Evolutionary conservation across 2,888 invertebrate species (phyloP), one percentile per base, ranked within the genome.

Genomic region (Hypomecis atomaria): DNA sequence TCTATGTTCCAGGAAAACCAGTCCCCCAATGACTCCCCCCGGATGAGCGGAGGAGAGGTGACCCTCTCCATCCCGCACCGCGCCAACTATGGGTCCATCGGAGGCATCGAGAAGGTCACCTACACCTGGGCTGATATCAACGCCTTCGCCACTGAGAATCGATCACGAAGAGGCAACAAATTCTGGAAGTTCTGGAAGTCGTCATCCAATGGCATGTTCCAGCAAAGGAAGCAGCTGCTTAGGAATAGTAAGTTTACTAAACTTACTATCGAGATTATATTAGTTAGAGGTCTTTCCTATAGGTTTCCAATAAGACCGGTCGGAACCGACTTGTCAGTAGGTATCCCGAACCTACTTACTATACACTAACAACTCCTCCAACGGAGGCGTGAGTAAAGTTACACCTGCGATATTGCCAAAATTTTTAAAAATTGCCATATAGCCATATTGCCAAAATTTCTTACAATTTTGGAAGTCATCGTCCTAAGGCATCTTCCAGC

Each of bases 41-140:
- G 89, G 0, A 77, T 72, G 7, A 89, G 90, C 45, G 85, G 80
- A 0, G 83, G 81, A 0, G 89, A 91, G 57, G 83, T 89, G 0
- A 84, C 86, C 0, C 72, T 91, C 0, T 72, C 86, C 4, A 81
- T 91, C 49, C 85, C 79, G 0, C 72, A 73, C 23, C 83, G 86
- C 11, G 13, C 59, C 37, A 89, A 84, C 77, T 92, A 92, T 75
- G 92, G 92, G 0, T 80, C 90, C 40, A 89, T 92, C 57, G 88
- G 89, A 0, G 87, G 85, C 1, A 72, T 79, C 3, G 92, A 92
- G 73, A 90, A 90, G 71, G 94, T 96, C 65, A 95, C 95, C 0
- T 97, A 96, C 86, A 95, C 96, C 5, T 97, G 97, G 97, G 95
- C 95, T 53, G 96, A 96, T 69, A 90, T 97, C 70, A 96, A 97